Evolutionary conservation across 1,140 invertebrate genomes (phyloP), one percentile per base, ranked within the genome.

Genomic region (Amphibalanus amphitrite): DNA sequence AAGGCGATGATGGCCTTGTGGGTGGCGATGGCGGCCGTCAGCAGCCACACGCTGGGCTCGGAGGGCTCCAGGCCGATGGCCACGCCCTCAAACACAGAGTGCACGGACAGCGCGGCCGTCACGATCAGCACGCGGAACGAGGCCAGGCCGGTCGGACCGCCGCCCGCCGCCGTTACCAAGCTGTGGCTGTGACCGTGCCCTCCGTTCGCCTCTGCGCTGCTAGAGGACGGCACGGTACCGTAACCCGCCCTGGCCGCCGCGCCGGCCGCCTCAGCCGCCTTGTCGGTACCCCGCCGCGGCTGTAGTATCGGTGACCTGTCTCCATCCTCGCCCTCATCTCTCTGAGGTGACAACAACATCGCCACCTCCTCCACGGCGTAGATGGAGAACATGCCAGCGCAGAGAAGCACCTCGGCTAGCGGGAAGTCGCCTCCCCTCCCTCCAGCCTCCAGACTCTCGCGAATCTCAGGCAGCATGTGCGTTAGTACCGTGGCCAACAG

Each of bases 401-500:
- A 84, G 73, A 84, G 80, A 26, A 84, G 74, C 0, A 86, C 74
- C 74, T 86, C 84, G 1, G 83, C 80, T 28, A 83, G 71, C 8
- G 84, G 82, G 71, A 74, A 29, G 64, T 69, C 71, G 69, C 71
- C 71, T 8, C 28, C 20, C 6, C n/a, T 13, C 40, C 29, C 67
- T 30, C 71, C 72, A 0, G 69, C 28, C n/a, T 73, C 40, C 17
- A 75, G 28, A 47, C 29, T 76, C 70, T 90, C 89, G 71, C 85
- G 84, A 0, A 94, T 89, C 82, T 97, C 94, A 0, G 93, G 93
- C 40, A 96, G 80, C 70, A 97, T 81, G 79, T 97, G 93, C 69
- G 94, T 81, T 75, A 96, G 92, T 0, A 90, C 93, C 0, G 93
- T 96, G 67, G 89, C 88, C 72, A 97, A 83, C 23, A 97, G 84